Percentiles rank a stretch among this genome's conserved stretches.
Conservation (phyloP, 2,888 invertebrate species). For the Meandrusa payeni region DNA sequence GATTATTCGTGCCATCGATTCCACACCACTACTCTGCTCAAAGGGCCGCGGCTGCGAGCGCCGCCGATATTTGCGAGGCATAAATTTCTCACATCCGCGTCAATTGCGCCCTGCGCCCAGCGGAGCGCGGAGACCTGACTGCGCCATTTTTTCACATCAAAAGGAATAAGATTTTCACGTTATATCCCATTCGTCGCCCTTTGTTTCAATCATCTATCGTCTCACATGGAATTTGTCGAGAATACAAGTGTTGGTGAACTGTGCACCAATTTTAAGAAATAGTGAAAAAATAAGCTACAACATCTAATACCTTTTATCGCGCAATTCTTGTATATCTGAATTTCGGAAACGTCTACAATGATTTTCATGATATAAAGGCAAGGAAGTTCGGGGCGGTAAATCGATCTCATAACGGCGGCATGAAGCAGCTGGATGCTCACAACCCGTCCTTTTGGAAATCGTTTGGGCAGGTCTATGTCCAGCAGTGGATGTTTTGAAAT, state of each 20-base stretch:
- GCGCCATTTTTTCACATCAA: conserved; percentile 35
- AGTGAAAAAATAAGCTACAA: too few species aligned
- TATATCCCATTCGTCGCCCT: conserved; percentile 35
- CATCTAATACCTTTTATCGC: too few species aligned
- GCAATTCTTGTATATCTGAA: too few species aligned
- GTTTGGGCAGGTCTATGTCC: too few species aligned
- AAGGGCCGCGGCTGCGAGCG: conserved; percentile 7
- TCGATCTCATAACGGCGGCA: too few species aligned
- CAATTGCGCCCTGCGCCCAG: conserved; percentile 4
- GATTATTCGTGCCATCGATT: conserved; percentile 20
- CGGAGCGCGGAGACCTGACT: conserved; percentile 5
- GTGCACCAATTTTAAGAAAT: too few species aligned
- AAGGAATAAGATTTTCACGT: conserved; percentile 39
- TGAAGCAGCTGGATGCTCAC: too few species aligned
- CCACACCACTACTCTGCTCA: conserved; percentile 13
- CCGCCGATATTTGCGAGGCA: conserved; percentile 8
- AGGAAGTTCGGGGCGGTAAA: too few species aligned
- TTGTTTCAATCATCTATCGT: conserved; percentile 31
- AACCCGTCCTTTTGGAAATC: too few species aligned
- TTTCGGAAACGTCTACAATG: too few species aligned
- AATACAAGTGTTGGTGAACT: neutral
- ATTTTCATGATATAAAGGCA: too few species aligned
- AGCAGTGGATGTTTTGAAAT: too few species aligned
- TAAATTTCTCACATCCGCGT: conserved; percentile 15
- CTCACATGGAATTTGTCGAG: neutral